Conservation (phyloP, 2,888 invertebrate species). For the Orchestes rusci region DNA sequence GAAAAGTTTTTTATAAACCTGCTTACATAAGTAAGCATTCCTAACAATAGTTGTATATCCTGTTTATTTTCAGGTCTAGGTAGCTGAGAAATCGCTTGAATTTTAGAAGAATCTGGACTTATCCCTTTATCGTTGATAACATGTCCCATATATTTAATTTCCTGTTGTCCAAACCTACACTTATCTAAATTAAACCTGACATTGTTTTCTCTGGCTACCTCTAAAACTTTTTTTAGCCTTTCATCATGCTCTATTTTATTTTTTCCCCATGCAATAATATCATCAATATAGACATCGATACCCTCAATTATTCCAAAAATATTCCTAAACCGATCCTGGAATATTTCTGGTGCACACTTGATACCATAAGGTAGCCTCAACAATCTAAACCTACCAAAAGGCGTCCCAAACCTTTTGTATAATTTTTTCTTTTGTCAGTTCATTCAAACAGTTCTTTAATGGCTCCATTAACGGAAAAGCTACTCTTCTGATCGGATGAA, state of each 20-base stretch:
- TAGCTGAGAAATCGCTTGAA: conserved; percentile 17
- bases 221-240: conserved; percentile 16
- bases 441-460: not conserved
- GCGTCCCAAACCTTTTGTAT: conserved; percentile 17
- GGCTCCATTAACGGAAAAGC: not conserved
- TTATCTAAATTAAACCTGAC: conserved; percentile 27
- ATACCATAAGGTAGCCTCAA: conserved; percentile 30
- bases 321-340: too few species aligned
- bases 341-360: conserved; percentile 25
- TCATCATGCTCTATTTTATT: conserved; percentile 23
- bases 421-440: not conserved
- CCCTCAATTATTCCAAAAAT: too few species aligned
- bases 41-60: conserved; percentile 22
- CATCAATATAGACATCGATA: conserved; percentile 30
- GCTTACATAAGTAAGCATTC: conserved; percentile 24
- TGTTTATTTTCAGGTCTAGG: conserved; percentile 17
- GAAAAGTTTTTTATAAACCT: conserved; percentile 25
- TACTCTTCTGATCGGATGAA: not conserved
- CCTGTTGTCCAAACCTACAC: conserved; percentile 21
- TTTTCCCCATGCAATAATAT: conserved; percentile 25
- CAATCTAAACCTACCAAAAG: conserved; percentile 27
- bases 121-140: conserved; percentile 17
- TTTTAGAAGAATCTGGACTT: conserved; percentile 16
- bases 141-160: conserved; percentile 21
- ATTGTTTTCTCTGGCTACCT: conserved; percentile 21